Percentiles rank a stretch among this genome's conserved stretches.
Evolutionary conservation across 2,888 invertebrate species (phyloP).

Genomic region (Drosophila birchii): DNA sequence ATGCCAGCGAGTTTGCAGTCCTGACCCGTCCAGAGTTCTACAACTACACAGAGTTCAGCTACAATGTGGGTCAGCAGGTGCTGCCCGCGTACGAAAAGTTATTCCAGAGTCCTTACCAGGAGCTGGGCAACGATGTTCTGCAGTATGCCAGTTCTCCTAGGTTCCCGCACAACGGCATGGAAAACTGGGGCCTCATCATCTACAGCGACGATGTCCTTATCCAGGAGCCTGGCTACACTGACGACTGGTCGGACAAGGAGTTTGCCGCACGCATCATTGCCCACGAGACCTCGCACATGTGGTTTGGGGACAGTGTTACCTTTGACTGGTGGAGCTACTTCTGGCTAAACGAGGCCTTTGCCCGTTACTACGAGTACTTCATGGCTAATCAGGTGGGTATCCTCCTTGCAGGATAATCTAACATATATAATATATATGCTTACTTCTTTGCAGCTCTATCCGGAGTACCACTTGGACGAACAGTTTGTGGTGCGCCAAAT

Average conservation of each 20-base stretch:
- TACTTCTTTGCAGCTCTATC: slow-evolving; percentile 86
- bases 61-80: slow-evolving; percentile 61
- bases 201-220: slow-evolving; percentile 86
- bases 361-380: slow-evolving; percentile 89
- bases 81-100: slow-evolving; percentile 86
- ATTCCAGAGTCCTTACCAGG: slow-evolving; percentile 88
- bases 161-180: slow-evolving; percentile 93
- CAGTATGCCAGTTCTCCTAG: slow-evolving; percentile 92
- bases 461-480: slow-evolving; percentile 88
- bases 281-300: slow-evolving; percentile 87
- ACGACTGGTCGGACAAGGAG: slow-evolving; percentile 74
- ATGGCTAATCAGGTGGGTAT: slow-evolving; percentile 80
- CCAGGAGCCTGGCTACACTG: slow-evolving; percentile 68
- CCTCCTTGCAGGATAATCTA: no score
- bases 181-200: slow-evolving; percentile 95
- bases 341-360: slow-evolving; percentile 89
- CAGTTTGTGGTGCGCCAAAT: slow-evolving; percentile 90
- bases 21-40: slow-evolving; percentile 89
- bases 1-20: slow-evolving; percentile 84
- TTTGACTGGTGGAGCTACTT: slow-evolving; percentile 86
- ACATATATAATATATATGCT: slow-evolving; percentile 67
- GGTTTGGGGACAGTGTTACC: slow-evolving; percentile 88
- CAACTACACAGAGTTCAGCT: slow-evolving; percentile 88
- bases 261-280: slow-evolving; percentile 86
- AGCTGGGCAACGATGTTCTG: slow-evolving; percentile 87